Conservation (phyloP, 2,888 invertebrate species). For the Andrena praecox region DNA sequence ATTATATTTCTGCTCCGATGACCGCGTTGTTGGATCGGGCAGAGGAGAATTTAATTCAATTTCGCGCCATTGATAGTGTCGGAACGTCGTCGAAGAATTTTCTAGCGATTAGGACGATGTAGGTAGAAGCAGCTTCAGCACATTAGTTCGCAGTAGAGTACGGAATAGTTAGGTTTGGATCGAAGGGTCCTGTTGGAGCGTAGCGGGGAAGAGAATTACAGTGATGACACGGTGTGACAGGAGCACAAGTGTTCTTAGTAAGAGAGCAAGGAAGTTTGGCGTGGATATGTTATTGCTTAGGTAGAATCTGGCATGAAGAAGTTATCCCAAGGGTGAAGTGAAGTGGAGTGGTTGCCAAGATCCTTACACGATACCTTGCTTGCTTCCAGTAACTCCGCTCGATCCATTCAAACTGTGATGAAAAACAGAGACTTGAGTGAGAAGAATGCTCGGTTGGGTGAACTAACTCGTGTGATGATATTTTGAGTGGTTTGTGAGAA, state of each 20-base stretch:
- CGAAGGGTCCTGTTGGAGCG: neutral
- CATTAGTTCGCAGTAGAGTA: constrained; percentile 22
- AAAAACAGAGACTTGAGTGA: no score
- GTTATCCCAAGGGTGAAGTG: no score
- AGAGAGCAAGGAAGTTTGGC: no score
- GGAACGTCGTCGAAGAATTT: constrained; percentile 6
- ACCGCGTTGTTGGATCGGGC: neutral
- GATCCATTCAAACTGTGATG: no score
- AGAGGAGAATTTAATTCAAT: neutral
- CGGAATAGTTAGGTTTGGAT: neutral
- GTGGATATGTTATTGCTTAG: constrained; percentile 1
- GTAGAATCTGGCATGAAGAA: neutral
- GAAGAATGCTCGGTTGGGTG: no score
- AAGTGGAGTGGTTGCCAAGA: no score
- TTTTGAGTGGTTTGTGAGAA: neutral
- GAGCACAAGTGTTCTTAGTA: neutral
- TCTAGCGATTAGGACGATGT: constrained; percentile 12
- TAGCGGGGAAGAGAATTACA: constrained; percentile 9
- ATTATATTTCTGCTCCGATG: no score
- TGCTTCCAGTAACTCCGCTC: neutral
- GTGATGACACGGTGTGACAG: constrained; percentile 1
- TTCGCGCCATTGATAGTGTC: neutral
- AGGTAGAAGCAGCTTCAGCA: constrained; percentile 29
- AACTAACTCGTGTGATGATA: neutral
- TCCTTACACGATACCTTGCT: constrained; percentile 15